Base-by-base conservation (phyloP, 64 coral and sea anemone genomes). In the Montipora sp. region DNA sequence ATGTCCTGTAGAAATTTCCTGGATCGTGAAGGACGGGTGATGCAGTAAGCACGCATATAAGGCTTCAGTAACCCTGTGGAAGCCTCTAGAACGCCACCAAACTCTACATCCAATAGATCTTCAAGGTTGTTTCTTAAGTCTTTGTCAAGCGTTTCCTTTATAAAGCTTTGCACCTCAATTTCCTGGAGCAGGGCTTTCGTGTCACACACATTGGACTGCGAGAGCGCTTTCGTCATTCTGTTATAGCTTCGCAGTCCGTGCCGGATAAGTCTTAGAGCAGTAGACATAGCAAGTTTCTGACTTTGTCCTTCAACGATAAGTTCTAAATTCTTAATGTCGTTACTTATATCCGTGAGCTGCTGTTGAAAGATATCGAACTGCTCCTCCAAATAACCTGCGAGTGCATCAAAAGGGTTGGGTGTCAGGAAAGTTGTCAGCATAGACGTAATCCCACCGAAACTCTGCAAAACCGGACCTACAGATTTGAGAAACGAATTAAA, bases 381-480 rank as follows among this genome's bases (percentile, higher is more conserved):
- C 14, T 58, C 72, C 6, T 80, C 58, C 66, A 69, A 69, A 69
- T 69, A 69, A 14, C 20, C 20, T 12, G 48, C 68, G 4, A 88
- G 73, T 69, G 66, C 75, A 9, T 90, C 88, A 10, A 79, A 90
- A 77, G 88, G 88, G 7, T 90, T 90, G 21, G 88, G 88, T 19
- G 76, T 90, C 8, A 90, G 71, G 23, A 90, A 90, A 19, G 36
- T 80, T 63, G 88, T 90, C 43, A 57, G 16, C 5, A 90, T 90
- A 3, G 88, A 80, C 9, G 55, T 50, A 18, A 90, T 80, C 15
- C 76, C 88, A 44, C 75, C 14, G 80, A 90, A 79, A 78, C 79
- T 90, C 21, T 77, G 65, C 3, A 80, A 66, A 48, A 79, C 11
- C 19, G 75, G 88, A 27, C 75, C 75, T 12, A 90, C 5, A 2